Percentiles rank a stretch among this genome's conserved stretches.
phyloP scores from a whole-genome alignment of 2,113 vertebrate species.

The Saguinus imperator region DNA sequence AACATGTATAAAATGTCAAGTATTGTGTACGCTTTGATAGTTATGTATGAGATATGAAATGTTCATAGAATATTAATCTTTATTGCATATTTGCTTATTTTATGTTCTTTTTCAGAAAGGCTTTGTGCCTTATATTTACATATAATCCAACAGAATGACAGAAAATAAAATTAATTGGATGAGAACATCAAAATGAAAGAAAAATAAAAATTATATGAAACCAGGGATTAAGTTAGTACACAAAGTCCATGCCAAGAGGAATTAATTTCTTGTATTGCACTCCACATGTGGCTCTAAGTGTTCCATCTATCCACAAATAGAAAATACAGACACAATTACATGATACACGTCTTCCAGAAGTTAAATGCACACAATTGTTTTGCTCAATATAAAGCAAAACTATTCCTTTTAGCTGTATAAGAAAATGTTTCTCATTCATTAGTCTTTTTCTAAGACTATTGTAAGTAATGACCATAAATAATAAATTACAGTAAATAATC shows the following conservation, averaged over 20 bases:
- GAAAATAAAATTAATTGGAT: background rate
- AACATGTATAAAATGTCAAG: background rate
- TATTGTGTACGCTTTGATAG: accelerated
- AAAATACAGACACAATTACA: background rate
- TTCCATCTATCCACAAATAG: background rate
- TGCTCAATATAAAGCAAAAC: background rate
- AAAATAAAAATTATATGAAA: background rate
- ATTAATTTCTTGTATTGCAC: background rate
- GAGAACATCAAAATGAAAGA: background rate
- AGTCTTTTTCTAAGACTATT: background rate
- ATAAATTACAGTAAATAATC: background rate
- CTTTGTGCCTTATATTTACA: background rate
- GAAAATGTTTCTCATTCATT: background rate
- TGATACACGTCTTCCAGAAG: background rate
- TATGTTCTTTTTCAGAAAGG: background rate
- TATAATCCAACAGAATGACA: background rate
- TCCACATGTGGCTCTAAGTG: background rate
- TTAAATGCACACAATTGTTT: background rate
- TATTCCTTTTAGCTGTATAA: background rate
- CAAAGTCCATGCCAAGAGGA: background rate
- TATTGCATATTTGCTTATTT: background rate
- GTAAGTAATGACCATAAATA: background rate
- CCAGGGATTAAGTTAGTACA: background rate
- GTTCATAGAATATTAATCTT: background rate
- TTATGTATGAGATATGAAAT: background rate